phyloP scores from a whole-genome alignment of 1,140 invertebrate genomes.

The Zaprionus ghesquierei region DNA sequence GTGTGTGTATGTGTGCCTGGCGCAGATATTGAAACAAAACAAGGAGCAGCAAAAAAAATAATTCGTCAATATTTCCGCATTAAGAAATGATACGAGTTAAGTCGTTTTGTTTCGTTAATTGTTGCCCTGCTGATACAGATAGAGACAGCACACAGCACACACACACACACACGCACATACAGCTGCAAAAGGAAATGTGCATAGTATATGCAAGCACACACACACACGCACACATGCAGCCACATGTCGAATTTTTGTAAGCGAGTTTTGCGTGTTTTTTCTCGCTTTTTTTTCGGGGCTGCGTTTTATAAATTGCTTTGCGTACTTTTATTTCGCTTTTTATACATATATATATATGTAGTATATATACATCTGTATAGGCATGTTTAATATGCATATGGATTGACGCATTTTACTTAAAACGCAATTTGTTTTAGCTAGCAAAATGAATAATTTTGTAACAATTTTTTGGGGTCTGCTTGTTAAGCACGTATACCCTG shows the following conservation, averaged over 20 bases:
- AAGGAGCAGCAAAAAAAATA: constrained; percentile 44
- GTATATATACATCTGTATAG: constrained; percentile 15
- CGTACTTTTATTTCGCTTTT: neutral
- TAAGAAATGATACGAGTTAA: constrained; percentile 62
- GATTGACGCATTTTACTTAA: constrained; percentile 68
- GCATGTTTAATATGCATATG: constrained; percentile 41
- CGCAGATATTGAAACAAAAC: constrained; percentile 30
- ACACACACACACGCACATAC: neutral
- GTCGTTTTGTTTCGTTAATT: constrained; percentile 25
- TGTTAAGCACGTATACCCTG: neutral
- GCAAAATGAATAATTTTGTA: too few relatives aligned
- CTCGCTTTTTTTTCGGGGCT: neutral
- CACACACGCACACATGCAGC: neutral
- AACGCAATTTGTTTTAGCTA: constrained; percentile 46
- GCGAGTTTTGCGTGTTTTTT: neutral
- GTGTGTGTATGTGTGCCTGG: constrained; percentile 5
- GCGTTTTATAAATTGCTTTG: constrained; percentile 3
- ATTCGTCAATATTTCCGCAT: constrained; percentile 76
- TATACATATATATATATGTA: constrained; percentile 26
- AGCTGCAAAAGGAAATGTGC: constrained; percentile 52
- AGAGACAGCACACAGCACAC: neutral
- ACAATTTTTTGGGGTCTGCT: constrained; percentile 19
- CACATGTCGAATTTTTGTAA: neutral
- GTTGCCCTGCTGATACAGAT: constrained; percentile 17
- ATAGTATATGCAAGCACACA: neutral